phyloP scores from a whole-genome alignment of 2,797 vertebrate species.

The Hirundo rustica region DNA sequence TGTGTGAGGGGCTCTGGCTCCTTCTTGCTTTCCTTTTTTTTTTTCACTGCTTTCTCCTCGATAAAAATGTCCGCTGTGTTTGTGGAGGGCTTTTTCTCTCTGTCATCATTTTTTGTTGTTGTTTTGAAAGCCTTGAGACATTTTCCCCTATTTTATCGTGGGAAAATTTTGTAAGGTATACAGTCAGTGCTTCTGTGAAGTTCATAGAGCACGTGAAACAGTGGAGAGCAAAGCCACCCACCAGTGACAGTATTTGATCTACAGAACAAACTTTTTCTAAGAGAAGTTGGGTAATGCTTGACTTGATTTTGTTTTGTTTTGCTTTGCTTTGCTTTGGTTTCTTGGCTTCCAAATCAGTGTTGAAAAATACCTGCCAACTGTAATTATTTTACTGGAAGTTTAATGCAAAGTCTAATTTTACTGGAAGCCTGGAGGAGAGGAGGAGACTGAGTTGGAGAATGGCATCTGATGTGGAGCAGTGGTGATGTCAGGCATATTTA shows the following conservation, averaged over 20 bases:
- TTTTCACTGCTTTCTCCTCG: not conserved
- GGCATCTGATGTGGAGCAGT: not conserved
- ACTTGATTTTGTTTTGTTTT: slow-evolving; percentile 32
- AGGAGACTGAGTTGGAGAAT: not conserved
- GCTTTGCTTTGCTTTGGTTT: not conserved
- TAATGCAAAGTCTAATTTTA: slow-evolving; percentile 37
- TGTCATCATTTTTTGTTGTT: not conserved
- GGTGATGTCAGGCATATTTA: not conserved
- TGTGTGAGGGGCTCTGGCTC: not conserved
- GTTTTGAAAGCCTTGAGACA: not conserved
- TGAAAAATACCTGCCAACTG: slow-evolving; percentile 49
- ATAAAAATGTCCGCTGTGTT: not conserved
- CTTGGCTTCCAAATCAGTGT: slow-evolving; percentile 23
- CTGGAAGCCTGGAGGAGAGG: slow-evolving; percentile 20
- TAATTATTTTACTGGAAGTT: slow-evolving; percentile 58
- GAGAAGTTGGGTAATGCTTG: slow-evolving; percentile 10
- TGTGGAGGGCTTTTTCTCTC: not conserved
- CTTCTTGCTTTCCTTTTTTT: not conserved
- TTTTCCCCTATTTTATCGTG: not conserved
- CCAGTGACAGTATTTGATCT: not conserved
- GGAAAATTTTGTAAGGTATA: not conserved
- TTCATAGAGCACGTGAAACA: not conserved
- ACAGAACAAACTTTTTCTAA: not conserved
- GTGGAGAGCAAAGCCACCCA: not conserved
- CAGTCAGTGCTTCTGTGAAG: not conserved